Evolutionary conservation across 1,140 invertebrate genomes (phyloP).

Genomic region (Anthonomus grandis): DNA sequence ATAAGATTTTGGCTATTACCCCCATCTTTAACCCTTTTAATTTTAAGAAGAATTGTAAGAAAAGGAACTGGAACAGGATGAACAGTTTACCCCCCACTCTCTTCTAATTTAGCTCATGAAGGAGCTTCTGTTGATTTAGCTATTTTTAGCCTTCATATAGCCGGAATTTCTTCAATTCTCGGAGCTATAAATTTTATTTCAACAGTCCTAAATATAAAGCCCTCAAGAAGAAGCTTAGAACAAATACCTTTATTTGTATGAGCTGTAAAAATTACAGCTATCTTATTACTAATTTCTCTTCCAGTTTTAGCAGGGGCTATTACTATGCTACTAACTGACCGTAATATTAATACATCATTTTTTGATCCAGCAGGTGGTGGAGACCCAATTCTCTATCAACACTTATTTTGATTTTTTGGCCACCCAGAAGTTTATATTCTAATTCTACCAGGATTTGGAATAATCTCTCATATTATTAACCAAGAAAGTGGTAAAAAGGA

Average conservation of each 20-base stretch:
- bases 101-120: constrained; percentile 53
- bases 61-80: constrained; percentile 63
- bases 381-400: too few species aligned
- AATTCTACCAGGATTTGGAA: too few species aligned
- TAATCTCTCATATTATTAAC: too few species aligned
- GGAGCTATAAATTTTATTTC: constrained; percentile 64
- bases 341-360: too few species aligned
- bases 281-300: too few species aligned
- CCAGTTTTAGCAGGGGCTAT: too few species aligned
- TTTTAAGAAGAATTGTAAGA: constrained; percentile 57
- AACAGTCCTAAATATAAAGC: constrained; percentile 47
- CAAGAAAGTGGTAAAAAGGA: too few species aligned
- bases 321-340: too few species aligned
- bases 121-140: constrained; percentile 62
- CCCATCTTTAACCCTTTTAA: constrained; percentile 54
- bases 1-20: constrained; percentile 72
- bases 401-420: too few species aligned
- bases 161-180: constrained; percentile 65
- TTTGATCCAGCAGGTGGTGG: too few species aligned
- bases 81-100: constrained; percentile 67
- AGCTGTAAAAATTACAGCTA: constrained; percentile 66
- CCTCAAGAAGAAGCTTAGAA: constrained; percentile 48
- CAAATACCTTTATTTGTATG: constrained; percentile 61
- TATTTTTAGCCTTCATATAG: constrained; percentile 66
- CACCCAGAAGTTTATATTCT: too few species aligned